Evolutionary conservation across 2,797 vertebrate genomes (phyloP), one percentile per base, ranked within the genome.

Genomic region (Myotis vivesi): DNA sequence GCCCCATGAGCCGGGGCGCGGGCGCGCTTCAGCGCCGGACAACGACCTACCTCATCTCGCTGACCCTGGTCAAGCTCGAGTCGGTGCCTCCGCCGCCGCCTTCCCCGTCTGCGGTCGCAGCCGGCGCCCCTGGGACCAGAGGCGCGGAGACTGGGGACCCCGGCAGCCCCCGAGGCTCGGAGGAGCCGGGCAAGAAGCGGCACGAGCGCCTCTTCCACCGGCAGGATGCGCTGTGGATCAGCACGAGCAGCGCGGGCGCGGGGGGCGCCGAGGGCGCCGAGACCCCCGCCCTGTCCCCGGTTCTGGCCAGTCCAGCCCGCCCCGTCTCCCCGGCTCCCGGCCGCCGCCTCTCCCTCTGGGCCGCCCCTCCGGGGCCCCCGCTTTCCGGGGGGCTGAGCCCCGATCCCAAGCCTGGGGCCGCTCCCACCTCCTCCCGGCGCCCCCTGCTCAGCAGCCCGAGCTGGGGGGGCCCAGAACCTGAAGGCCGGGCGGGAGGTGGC

Each of bases 11-110:
- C 98, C 99, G 98, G 98, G 98, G 98, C 96, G 97, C 97, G 97
- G 97, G 97, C 97, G 98, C 99, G 97, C 96, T 99, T 95, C 98
- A 99, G 98, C 99, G 99, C 98, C 99, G 99, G 97, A 98, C 99
- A 98, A 99, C 99, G 97, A 99, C 99, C 98, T 99, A 99, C 99
- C 99, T 99, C 98, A 99, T 99, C 98, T 99, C 99, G 97, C 99
- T 99, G 97, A 99, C 99, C 96, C 99, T 99, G 96, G 99, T 99
- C 97, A 99, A 99, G 98, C 99, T 99, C 97, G 99, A 99, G 98
- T 99, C 99, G 57, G 98, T 99, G 89, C 97, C 96, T n/a, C 97
- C 97, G 92, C 97, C 96, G 44, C 97, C 96, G 49, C 97, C 96
- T 30, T 97, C 91, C 25, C 97, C 97, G 69, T 97, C 97, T 33